Percentiles rank a stretch among this genome's conserved stretches.
Conservation (phyloP, 2,888 invertebrate species). For the Sepioteuthis lessoniana region DNA sequence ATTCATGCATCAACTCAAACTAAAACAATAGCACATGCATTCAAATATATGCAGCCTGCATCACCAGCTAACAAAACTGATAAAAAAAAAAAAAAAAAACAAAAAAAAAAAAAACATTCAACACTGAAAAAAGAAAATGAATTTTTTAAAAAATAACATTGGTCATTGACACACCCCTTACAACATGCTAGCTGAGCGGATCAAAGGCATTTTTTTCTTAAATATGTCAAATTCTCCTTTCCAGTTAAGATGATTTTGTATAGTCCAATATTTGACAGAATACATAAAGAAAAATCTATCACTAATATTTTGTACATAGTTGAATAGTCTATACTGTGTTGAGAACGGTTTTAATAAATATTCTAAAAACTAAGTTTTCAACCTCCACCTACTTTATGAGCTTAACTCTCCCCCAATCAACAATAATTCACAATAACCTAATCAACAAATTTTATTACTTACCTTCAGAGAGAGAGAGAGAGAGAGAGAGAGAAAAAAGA, state of each 20-base stretch:
- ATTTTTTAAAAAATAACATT: background rate
- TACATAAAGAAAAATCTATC: background rate
- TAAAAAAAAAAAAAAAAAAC: background rate
- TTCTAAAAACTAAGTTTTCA: background rate
- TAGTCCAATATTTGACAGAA: background rate
- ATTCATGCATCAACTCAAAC: background rate
- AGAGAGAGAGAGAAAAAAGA: background rate
- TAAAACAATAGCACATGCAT: background rate
- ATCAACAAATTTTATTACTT: background rate
- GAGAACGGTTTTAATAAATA: background rate
- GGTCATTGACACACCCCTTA: background rate
- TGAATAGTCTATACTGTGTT: background rate
- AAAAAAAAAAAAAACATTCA: background rate
- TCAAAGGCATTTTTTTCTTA: background rate
- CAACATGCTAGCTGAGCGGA: background rate
- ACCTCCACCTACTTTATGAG: background rate
- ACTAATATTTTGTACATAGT: background rate
- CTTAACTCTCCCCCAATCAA: no score
- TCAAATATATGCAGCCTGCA: slow-evolving; percentile 8
- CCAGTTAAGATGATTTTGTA: background rate
- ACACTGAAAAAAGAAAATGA: background rate
- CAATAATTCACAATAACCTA: no score
- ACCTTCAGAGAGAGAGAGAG: background rate
- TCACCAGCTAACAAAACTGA: background rate
- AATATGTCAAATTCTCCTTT: background rate